Evolutionary conservation across 2,797 vertebrate species (phyloP).

Genomic region (Leucoraja ocellata): DNA sequence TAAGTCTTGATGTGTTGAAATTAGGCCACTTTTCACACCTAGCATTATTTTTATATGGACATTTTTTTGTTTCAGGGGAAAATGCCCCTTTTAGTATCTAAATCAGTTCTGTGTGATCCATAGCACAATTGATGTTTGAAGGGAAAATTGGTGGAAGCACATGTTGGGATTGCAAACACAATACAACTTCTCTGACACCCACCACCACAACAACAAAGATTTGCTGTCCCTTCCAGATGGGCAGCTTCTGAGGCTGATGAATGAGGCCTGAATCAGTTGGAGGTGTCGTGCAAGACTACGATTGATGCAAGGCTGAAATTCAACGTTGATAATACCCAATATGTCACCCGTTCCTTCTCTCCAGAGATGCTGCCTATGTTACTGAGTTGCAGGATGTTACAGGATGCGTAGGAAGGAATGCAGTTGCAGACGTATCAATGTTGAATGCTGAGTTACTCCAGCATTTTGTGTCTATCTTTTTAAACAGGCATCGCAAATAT

Average conservation of each 20-base stretch:
- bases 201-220: neutral
- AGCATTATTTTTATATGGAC: neutral
- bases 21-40: neutral
- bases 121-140: neutral
- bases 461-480: too few relatives aligned
- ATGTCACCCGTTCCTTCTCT: too few relatives aligned
- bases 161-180: neutral
- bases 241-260: neutral
- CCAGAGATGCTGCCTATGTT: too few relatives aligned
- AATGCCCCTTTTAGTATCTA: neutral
- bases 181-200: neutral
- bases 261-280: neutral
- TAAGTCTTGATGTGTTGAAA: neutral
- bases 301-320: neutral
- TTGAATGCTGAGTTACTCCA: too few relatives aligned
- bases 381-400: too few relatives aligned
- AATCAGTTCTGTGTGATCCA: neutral
- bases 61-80: neutral
- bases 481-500: neutral
- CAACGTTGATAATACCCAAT: neutral
- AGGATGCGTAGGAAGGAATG: too few relatives aligned
- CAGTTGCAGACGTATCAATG: too few relatives aligned
- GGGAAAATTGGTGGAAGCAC: neutral
- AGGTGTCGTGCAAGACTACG: neutral
- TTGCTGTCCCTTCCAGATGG: neutral